Percentiles rank a stretch among this genome's conserved stretches.
These are phyloP conservation scores for Centroberyx gerrardi DNA, from an alignment of 2,797 vertebrate genomes.

Conservation along the genomic window DNA sequence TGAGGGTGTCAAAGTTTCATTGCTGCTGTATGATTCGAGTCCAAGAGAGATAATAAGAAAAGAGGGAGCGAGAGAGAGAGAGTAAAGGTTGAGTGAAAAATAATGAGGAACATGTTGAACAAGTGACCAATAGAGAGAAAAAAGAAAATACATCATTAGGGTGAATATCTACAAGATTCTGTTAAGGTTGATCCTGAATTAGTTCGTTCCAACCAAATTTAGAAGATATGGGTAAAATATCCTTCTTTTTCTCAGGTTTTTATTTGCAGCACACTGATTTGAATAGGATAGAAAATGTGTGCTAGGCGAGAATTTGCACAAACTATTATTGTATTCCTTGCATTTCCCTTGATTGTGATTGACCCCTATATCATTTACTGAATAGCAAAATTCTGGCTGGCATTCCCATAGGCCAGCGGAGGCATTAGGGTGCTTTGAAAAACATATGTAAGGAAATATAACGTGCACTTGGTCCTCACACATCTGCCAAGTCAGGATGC, in stretches of 20 bases:
- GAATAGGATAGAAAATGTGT: too few species aligned
- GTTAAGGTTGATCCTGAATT: neutral
- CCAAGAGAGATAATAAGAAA: neutral
- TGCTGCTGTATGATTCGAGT: neutral
- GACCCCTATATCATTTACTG: too few species aligned
- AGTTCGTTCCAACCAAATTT: neutral
- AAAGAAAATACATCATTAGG: neutral
- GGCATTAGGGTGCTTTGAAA: neutral
- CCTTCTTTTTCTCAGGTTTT: too few species aligned
- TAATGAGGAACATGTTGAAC: slow-evolving; percentile 7
- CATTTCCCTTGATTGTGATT: too few species aligned
- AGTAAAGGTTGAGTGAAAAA: slow-evolving; percentile 8
- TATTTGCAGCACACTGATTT: too few species aligned
- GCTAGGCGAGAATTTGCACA: too few species aligned
- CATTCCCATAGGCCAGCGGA: too few species aligned
- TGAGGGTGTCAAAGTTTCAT: slow-evolving; percentile 5
- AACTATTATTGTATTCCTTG: too few species aligned
- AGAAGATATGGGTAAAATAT: neutral
- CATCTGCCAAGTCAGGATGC: neutral
- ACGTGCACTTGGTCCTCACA: neutral
- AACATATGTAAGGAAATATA: neutral
- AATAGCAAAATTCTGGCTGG: too few species aligned
- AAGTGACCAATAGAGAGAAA: neutral
- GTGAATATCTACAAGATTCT: neutral
- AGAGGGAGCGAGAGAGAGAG: neutral